Evolutionary conservation across 1,140 invertebrate species (phyloP).

Genomic region (Penaeus indicus): DNA sequence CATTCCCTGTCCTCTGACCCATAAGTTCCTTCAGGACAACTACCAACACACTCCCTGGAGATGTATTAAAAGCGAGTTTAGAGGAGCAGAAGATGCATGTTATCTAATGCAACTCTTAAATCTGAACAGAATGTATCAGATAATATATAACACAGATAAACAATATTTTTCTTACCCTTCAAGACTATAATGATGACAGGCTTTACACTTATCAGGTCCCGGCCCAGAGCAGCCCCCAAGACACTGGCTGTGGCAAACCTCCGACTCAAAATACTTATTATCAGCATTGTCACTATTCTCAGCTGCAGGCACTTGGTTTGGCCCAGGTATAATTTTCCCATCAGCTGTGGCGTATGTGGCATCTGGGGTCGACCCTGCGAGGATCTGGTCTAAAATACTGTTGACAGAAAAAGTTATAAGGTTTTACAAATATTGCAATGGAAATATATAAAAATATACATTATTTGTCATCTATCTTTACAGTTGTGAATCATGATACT

Average conservation of each 20-base stretch:
- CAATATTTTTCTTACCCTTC: conserved; percentile 43
- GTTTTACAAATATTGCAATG: not conserved
- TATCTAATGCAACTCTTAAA: not conserved
- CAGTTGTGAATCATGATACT: too few species aligned
- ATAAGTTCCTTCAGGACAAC: conserved; percentile 58
- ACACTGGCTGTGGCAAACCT: conserved; percentile 60
- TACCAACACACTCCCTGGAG: conserved; percentile 53
- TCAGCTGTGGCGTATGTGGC: conserved; percentile 49
- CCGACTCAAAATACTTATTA: conserved; percentile 47
- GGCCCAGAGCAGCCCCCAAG: conserved; percentile 54
- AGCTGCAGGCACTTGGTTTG: conserved; percentile 4
- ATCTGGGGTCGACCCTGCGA: conserved; percentile 48
- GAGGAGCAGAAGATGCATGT: conserved; percentile 13
- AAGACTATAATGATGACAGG: conserved; percentile 51
- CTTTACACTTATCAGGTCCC: conserved; percentile 52
- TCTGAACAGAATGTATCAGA: not conserved
- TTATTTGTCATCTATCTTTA: too few species aligned
- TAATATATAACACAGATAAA: not conserved
- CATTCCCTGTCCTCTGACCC: conserved; percentile 71
- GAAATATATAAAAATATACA: too few species aligned
- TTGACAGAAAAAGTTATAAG: conserved; percentile 17
- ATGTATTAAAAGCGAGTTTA: conserved; percentile 72
- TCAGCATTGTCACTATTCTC: not conserved
- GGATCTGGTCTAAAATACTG: conserved; percentile 55
- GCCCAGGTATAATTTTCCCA: conserved; percentile 36